Base-by-base conservation (phyloP, 1,140 invertebrate genomes). In the Ericerus pela region DNA sequence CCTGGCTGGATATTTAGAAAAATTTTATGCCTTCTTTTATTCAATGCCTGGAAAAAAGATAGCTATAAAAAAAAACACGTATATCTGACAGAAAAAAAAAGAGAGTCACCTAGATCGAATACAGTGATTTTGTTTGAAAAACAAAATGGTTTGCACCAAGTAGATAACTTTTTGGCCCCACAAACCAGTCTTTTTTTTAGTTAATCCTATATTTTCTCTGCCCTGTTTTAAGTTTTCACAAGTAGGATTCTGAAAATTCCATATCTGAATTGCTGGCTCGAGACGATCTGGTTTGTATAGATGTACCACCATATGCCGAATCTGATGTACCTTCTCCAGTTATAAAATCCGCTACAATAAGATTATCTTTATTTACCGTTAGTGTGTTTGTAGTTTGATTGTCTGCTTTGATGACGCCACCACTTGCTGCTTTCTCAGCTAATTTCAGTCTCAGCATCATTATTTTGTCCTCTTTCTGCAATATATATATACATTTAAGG, bases 381-480 rank as follows among this genome's bases (percentile, higher is more conserved):
- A 63, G 58, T 10, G 59, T 51, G 26, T 59, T 60, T 2, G 53
- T 33, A 3, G 64, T 64, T 31, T 62, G 57, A 26, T 60, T 63
- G 26, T 61, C 69, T 28, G 62, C 66, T 36, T 67, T 69, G 52
- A 56, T 54, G 10, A 62, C 66, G 5, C 68, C 68, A 38, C 70
- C 69, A 10, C 65, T 28, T 1, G 76, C 74, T 59, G 88, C 85
- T 26, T 80, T 76, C 63, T 90, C 85, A 11, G 81, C 78, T 27
- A 93, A 68, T 57, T 83, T 81, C 63, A 85, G 78, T 62, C 87
- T 83, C 58, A 91, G 69, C 43, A 81, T 70, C 33, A 81, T 79
- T 38, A 93, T 88, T 64, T 85, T 85, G 62, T 91, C 88, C 70
- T 92, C 88, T 75, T 92, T 91, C 87, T 92, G 72, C 14, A 71